These are phyloP conservation scores for Ornithoptera alexandrae DNA, from an alignment of 2,888 invertebrate genomes.

Conservation along the genomic window DNA sequence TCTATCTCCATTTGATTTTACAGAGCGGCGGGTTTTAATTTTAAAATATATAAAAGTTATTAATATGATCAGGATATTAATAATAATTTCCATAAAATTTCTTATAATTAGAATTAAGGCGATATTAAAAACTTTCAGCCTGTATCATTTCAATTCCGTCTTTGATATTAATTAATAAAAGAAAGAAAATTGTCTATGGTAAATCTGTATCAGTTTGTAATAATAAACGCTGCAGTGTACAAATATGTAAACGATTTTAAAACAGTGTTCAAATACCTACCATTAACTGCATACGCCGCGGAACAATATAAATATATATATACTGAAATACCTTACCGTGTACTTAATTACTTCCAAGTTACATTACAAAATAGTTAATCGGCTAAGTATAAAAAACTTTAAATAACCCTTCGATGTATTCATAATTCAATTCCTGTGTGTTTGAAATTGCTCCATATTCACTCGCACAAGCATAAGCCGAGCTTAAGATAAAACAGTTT, in stretches of 20 bases:
- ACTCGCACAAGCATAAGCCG: conserved; percentile 6
- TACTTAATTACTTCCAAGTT: conserved; percentile 3
- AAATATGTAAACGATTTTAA: conserved; percentile 21
- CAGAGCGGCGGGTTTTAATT: too few species aligned
- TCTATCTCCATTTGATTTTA: too few species aligned
- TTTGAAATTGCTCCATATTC: conserved; percentile 11
- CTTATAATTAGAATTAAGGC: too few species aligned
- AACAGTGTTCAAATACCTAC: conserved; percentile 12
- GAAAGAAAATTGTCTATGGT: neutral
- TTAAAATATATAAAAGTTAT: too few species aligned
- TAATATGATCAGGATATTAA: too few species aligned
- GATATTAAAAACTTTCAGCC: neutral
- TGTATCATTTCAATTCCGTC: neutral
- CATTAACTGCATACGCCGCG: conserved; percentile 2
- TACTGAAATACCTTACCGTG: conserved; percentile 11
- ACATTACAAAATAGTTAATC: conserved; percentile 26
- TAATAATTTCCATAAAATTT: too few species aligned
- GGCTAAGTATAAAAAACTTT: conserved; percentile 14
- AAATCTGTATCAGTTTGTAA: conserved; percentile 24
- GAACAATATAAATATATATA: conserved; percentile 16
- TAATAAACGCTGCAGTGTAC: conserved; percentile 14
- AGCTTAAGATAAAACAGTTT: conserved; percentile 1
- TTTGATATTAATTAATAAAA: neutral
- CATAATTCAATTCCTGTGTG: conserved; percentile 28
- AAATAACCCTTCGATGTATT: conserved; percentile 31